Base-by-base conservation (phyloP, 2,888 invertebrate species). In the Diplolepis rosae region DNA sequence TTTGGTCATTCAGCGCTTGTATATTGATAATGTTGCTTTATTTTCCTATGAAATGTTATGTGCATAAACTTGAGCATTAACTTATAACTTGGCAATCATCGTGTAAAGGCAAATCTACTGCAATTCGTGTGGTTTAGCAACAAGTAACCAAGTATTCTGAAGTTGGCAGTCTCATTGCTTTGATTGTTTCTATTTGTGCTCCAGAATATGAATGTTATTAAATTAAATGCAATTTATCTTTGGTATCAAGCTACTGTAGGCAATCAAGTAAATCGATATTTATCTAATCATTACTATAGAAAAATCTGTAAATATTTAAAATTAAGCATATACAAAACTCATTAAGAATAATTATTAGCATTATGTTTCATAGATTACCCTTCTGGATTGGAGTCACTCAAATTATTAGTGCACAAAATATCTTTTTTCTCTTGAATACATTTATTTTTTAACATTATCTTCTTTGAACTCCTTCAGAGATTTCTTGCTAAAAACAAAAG, bases 101-200 rank as follows among this genome's bases (percentile, higher is more conserved):
- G 35, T 39, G 24, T 39, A 61, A 61, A 35, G 39, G n/a, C 27
- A 6, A 24, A 24, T 22, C 13, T 3, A 61, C 39, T 61, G 22
- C 39, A 61, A 61, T 13, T 35, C 61, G 35, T 39, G 24, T 39
- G 61, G 61, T 61, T 61, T 39, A 39, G 61, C 27, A 61, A 61
- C 61, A 61, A 61, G 61, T 61, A 39, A 39, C n/a, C n/a, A n/a
- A n/a, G 61, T 61, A 39, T 61, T 61, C 61, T 24, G 39, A 61
- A 39, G 24, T 61, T 61, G 61, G 39, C 22, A 39, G n/a, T 27
- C 24, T n/a, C 61, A 39, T 22, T 39, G 24, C 39, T 39, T 24
- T 24, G 27, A 61, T 24, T 61, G 27, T 61, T 61, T 61, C 39
- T 13, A 24, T 39, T 11, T 24, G 35, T 39, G 27, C 24, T 61